These are phyloP conservation scores for Heliconius charithonia DNA, from an alignment of 2,888 invertebrate species.

Conservation along the genomic window DNA sequence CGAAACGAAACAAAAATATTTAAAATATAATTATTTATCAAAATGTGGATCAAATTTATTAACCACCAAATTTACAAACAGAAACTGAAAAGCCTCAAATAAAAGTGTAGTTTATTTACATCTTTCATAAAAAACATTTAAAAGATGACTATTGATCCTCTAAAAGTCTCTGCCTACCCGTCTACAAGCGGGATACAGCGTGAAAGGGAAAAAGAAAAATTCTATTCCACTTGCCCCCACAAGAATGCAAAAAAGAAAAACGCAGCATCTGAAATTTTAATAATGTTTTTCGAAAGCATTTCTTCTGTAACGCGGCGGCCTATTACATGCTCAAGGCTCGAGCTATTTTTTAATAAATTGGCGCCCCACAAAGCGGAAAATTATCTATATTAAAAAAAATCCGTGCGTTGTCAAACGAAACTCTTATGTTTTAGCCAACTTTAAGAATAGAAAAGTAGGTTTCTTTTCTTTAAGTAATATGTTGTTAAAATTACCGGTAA, in stretches of 20 bases:
- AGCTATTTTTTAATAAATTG: constrained; percentile 47
- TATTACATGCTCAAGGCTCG: constrained; percentile 25
- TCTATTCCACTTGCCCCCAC: background rate
- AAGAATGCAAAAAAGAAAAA: background rate
- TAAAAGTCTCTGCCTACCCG: too few relatives aligned
- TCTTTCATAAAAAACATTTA: too few relatives aligned
- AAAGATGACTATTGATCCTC: too few relatives aligned
- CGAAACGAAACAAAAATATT: too few relatives aligned
- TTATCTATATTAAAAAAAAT: constrained; percentile 45
- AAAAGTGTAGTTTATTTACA: too few relatives aligned
- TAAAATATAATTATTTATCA: too few relatives aligned
- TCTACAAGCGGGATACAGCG: too few relatives aligned
- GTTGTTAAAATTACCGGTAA: background rate
- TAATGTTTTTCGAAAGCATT: constrained; percentile 10
- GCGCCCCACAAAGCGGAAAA: constrained; percentile 45
- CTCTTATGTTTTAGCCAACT: constrained; percentile 26
- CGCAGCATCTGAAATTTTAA: constrained; percentile 17
- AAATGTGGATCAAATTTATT: too few relatives aligned
- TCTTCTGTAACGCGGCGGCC: constrained; percentile 12
- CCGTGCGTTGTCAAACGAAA: constrained; percentile 28
- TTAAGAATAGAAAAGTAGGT: background rate
- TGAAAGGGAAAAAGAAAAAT: background rate
- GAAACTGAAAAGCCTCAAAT: too few relatives aligned
- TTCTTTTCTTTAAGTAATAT: constrained; percentile 12
- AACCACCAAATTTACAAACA: too few relatives aligned